A percentile compares a stretch with the other conserved stretches of the same genome.
Conservation (phyloP, 2,797 vertebrate species). For the Pachyuromys duprasi region DNA sequence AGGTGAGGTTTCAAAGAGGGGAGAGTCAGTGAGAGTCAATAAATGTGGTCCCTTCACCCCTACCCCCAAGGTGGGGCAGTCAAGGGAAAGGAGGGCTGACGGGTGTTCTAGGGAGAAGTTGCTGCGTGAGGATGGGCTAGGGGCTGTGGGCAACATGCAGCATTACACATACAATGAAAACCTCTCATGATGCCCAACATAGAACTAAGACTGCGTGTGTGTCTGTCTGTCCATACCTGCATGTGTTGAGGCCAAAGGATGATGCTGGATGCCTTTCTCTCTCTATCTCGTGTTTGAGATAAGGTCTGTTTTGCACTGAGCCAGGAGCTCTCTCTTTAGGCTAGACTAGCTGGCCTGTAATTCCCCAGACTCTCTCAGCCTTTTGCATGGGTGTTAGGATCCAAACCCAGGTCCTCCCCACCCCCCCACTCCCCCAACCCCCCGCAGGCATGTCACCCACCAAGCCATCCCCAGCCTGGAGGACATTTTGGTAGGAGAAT, state of each 20-base stretch:
- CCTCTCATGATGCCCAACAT: neutral
- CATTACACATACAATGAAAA: neutral
- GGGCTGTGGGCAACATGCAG: neutral
- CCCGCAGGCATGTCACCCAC: neutral
- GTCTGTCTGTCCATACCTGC: neutral
- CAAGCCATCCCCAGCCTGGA: neutral
- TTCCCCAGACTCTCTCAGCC: neutral
- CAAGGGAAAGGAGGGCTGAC: neutral
- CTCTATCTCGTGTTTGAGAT: neutral
- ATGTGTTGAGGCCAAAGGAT: neutral
- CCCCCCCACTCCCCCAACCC: no score
- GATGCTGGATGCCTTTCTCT: neutral
- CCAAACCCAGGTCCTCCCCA: neutral
- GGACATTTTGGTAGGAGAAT: conserved; percentile 6
- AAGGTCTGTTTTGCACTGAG: neutral
- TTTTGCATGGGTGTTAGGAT: neutral
- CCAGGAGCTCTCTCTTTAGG: neutral
- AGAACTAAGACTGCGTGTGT: neutral
- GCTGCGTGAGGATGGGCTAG: neutral
- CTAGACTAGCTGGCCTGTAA: neutral
- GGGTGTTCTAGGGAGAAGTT: neutral
- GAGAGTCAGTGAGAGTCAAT: neutral
- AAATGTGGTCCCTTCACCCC: neutral
- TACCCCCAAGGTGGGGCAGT: neutral
- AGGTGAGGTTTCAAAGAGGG: neutral